Conservation (phyloP, 1,140 invertebrate genomes). For the Brachionus rotundiformis region DNA sequence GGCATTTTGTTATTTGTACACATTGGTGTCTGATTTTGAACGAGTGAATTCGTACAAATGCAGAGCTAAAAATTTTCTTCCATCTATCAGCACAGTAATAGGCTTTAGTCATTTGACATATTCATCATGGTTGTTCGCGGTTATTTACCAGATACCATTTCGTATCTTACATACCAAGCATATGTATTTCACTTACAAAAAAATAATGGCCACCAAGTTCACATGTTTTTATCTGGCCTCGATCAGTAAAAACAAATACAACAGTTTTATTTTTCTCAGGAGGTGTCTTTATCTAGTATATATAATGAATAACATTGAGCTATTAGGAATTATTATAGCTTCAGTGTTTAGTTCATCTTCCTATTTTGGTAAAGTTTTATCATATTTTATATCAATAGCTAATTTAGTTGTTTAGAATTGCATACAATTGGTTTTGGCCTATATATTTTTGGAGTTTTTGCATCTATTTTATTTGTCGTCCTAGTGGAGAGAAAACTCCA, state of each 20-base stretch:
- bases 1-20: neutral
- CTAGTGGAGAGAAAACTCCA: neutral
- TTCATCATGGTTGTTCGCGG: neutral
- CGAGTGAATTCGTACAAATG: neutral
- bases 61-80: conserved; percentile 19
- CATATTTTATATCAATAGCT: neutral
- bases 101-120: neutral
- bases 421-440: conserved; percentile 6
- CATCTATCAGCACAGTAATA: conserved; percentile 3
- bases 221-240: neutral
- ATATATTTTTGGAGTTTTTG: neutral
- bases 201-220: neutral
- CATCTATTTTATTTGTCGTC: neutral
- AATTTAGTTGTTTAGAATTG: neutral
- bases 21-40: neutral
- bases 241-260: neutral
- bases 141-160: conserved; percentile 18
- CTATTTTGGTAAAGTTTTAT: neutral
- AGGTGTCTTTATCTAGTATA: neutral
- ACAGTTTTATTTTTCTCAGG: neutral
- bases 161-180: neutral
- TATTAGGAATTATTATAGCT: neutral
- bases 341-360: conserved; percentile 1
- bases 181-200: neutral
- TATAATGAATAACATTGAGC: neutral